Evolutionary conservation across 2,888 invertebrate genomes (phyloP), one percentile per base, ranked within the genome.

Genomic region (Empis livida): DNA sequence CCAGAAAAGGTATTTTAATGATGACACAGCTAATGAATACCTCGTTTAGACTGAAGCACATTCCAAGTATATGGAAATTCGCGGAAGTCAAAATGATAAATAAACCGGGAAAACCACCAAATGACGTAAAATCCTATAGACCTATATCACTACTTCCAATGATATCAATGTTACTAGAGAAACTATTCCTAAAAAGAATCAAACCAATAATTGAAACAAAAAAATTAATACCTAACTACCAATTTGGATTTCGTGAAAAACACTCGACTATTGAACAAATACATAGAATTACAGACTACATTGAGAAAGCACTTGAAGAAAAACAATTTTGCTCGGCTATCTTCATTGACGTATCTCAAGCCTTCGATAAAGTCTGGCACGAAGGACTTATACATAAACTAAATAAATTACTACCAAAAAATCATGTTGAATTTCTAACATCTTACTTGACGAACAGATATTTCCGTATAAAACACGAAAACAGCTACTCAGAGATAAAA

Each of bases 61-160:
- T 27, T 27, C 23, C 23, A 6, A 8, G 23, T 9, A 27, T 27
- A 27, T 27, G 23, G 23, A 56, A 57, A 20, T 51, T 58, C 6
- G 58, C 58, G 1, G 45, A 41, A 11, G 46, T 55, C 40, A 61
- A 59, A 54, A 60, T 61, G 49, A 51, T 57, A 1, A 49, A 49
- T 9, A 57, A 59, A 49, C 52, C 53, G 20, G 52, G 52, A 3
- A 59, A 56, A 51, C 47, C 46, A 40, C 46, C 50, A 8, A 49
- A 51, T n/a, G 52, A 55, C 39, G 44, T 49, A 43, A 51, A 50
- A 15, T 57, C 53, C 14, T 55, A 57, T 20, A 40, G 52, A 44
- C 55, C 56, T 4, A 59, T 59, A 41, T 55, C 50, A 17, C 40
- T 59, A 16, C 42, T 59, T 10, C 50, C 57, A 41, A 48, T 53